Conservation (phyloP, 2,113 vertebrate genomes). For the Perca schrenkii region DNA sequence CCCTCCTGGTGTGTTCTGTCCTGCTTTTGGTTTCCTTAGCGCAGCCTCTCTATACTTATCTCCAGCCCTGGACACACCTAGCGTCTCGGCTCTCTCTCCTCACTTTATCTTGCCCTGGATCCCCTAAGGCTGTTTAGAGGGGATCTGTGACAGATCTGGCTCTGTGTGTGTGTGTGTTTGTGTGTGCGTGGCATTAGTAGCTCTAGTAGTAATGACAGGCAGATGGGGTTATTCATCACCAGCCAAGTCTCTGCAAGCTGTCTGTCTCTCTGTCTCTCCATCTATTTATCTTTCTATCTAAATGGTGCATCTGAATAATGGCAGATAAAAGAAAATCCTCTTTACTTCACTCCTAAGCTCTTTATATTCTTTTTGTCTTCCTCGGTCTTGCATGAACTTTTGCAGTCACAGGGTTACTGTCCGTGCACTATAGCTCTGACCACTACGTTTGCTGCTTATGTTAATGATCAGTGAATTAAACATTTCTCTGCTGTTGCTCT, state of each 20-base stretch:
- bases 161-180: conserved; percentile 46
- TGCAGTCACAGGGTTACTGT: not conserved
- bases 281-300: conserved; percentile 52
- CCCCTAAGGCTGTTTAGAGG: conserved; percentile 62
- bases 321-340: conserved; percentile 53
- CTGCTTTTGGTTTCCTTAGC: conserved; percentile 40
- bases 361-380: conserved; percentile 16
- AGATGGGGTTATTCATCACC: conserved; percentile 74
- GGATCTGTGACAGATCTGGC: conserved; percentile 66
- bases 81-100: conserved; percentile 16
- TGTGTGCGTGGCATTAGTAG: conserved; percentile 45
- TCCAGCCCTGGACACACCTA: conserved; percentile 46
- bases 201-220: conserved; percentile 62
- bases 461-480: conserved; percentile 16
- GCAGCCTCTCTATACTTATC: conserved; percentile 36
- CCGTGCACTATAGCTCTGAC: not conserved
- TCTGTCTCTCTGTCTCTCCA: not conserved
- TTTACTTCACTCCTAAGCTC: conserved; percentile 29
- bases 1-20: conserved; percentile 60
- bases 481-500: not conserved
- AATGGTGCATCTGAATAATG: conserved; percentile 51
- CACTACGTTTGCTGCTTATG: not conserved
- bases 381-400: not conserved
- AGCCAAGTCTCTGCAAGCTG: conserved; percentile 58
- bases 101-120: conserved; percentile 40